phyloP scores from a whole-genome alignment of 37 sponge, comb jelly and placozoan species.

The Geodia barretti region DNA sequence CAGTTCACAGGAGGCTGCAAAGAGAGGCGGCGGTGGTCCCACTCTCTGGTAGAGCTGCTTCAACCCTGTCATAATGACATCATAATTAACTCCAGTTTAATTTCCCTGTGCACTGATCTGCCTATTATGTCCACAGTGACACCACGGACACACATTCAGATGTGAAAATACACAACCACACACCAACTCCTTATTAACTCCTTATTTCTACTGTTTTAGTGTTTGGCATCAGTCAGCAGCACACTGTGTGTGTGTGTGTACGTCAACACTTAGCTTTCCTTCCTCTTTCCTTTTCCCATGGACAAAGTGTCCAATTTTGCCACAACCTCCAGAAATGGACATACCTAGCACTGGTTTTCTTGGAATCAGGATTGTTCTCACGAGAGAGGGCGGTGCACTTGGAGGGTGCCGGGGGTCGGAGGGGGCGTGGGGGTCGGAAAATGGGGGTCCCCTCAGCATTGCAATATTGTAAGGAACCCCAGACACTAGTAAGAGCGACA shows the following conservation, averaged over 20 bases:
- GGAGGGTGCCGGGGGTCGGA: too few relatives aligned
- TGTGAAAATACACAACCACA: too few relatives aligned
- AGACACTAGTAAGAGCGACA: conserved; percentile 27
- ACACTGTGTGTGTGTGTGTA: too few relatives aligned
- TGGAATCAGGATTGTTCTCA: conserved; percentile 56
- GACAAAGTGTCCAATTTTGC: background rate
- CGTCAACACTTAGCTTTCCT: too few relatives aligned
- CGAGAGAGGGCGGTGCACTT: background rate
- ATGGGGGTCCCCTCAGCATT: conserved; percentile 51
- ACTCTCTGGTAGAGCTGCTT: conserved; percentile 41
- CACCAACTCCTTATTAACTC: too few relatives aligned
- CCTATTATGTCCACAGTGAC: too few relatives aligned
- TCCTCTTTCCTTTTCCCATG: too few relatives aligned
- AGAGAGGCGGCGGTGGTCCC: conserved; percentile 35
- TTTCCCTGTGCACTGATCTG: too few relatives aligned
- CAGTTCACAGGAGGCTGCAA: conserved; percentile 72
- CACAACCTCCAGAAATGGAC: background rate
- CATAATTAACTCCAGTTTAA: too few relatives aligned
- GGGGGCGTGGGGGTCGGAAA: background rate
- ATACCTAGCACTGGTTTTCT: conserved; percentile 64
- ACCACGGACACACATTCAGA: too few relatives aligned
- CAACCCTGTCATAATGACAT: conserved; percentile 1
- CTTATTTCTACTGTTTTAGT: too few relatives aligned
- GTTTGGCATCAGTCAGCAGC: too few relatives aligned
- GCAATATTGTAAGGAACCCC: conserved; percentile 65